Conservation (phyloP, 2,113 vertebrate genomes). For the Nesogale talazaci region DNA sequence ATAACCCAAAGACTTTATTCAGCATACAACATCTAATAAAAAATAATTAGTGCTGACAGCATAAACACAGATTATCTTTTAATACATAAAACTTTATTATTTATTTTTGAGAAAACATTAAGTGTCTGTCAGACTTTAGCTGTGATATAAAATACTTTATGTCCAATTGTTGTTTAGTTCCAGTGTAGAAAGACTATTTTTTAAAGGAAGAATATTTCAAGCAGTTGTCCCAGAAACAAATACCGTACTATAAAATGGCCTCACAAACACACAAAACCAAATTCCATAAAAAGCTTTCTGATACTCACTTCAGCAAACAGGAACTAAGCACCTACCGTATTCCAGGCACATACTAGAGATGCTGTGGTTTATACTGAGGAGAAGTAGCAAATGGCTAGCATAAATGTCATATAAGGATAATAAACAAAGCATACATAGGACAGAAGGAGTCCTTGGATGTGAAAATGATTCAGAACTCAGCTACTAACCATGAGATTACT, state of each 20-base stretch:
- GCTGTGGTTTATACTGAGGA: neutral
- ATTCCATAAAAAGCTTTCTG: neutral
- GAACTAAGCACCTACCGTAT: neutral
- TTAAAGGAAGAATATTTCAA: slow-evolving; percentile 25
- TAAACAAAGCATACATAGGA: neutral
- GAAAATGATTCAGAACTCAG: neutral
- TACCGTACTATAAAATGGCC: slow-evolving; percentile 1
- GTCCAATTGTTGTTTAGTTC: slow-evolving; percentile 50
- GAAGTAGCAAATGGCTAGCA: neutral
- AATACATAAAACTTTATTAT: slow-evolving; percentile 53
- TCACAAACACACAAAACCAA: neutral
- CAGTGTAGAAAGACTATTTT: neutral
- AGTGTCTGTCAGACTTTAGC: slow-evolving; percentile 38
- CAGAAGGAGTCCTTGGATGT: neutral
- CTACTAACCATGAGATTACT: neutral
- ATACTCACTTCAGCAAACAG: slow-evolving; percentile 19
- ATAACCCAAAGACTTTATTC: slow-evolving; percentile 42
- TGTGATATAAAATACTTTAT: slow-evolving; percentile 56
- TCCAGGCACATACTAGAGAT: neutral
- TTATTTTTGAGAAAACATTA: slow-evolving; percentile 47
- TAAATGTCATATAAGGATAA: neutral
- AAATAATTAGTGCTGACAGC: slow-evolving; percentile 56
- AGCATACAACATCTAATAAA: slow-evolving; percentile 41
- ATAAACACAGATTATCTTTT: slow-evolving; percentile 45
- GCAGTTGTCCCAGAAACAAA: neutral